These are phyloP conservation scores for Tetramorium simillimum DNA, from an alignment of 1,140 invertebrate genomes.

Conservation along the genomic window DNA sequence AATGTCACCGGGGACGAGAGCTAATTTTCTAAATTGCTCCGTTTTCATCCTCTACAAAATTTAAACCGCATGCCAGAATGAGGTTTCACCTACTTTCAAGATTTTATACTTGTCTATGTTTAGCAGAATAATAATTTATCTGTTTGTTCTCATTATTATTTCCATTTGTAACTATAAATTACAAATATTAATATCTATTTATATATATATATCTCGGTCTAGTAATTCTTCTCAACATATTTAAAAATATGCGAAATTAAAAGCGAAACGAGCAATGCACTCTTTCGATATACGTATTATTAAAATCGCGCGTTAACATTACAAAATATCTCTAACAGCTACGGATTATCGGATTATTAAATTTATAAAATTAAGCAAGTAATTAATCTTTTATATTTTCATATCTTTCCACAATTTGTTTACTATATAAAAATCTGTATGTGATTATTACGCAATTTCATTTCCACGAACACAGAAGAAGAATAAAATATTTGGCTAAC, in stretches of 20 bases:
- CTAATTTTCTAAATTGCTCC: conserved; percentile 53
- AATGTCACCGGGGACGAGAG: conserved; percentile 42
- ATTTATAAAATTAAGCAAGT: background rate
- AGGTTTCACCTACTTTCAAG: conserved; percentile 48
- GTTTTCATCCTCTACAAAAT: conserved; percentile 38
- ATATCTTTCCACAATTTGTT: background rate
- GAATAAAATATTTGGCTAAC: background rate
- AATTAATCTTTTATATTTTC: background rate
- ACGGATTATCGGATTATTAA: too few relatives aligned
- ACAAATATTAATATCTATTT: background rate
- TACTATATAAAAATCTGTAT: background rate
- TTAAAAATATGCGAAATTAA: background rate
- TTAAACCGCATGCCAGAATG: conserved; percentile 32
- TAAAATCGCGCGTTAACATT: background rate
- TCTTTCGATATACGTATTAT: background rate
- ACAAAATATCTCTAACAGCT: background rate
- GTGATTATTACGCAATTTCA: background rate
- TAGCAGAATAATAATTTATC: background rate
- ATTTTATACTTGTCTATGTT: conserved; percentile 9
- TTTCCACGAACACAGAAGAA: background rate
- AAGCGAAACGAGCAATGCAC: background rate
- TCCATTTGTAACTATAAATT: conserved; percentile 14
- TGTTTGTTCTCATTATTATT: background rate
- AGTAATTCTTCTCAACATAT: background rate
- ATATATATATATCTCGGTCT: background rate